Evolutionary conservation across 1,140 invertebrate species (phyloP).

Genomic region (Papilio machaon): DNA sequence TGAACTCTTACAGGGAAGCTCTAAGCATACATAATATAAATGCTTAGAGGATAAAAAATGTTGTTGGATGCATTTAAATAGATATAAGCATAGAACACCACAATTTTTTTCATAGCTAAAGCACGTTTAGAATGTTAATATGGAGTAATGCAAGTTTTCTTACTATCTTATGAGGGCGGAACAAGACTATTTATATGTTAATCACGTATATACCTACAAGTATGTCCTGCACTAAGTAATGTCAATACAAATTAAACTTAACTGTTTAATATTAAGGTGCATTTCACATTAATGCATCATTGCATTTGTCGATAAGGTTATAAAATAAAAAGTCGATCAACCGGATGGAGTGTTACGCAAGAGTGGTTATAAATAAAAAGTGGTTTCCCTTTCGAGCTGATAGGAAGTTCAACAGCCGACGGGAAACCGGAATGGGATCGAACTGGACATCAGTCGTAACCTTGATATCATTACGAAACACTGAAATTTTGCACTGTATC

Average conservation of each 20-base stretch:
- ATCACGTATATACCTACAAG: not conserved
- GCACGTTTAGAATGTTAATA: conserved; percentile 18
- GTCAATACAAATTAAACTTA: not conserved
- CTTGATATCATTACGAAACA: conserved; percentile 14
- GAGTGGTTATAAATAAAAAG: conserved; percentile 67
- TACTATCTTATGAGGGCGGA: conserved; percentile 13
- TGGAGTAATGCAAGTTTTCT: conserved; percentile 12
- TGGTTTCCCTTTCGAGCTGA: conserved; percentile 65
- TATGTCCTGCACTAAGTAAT: not conserved
- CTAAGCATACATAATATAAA: not conserved
- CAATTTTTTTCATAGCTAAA: conserved; percentile 13
- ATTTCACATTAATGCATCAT: not conserved
- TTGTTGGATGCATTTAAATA: conserved; percentile 10
- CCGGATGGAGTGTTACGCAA: conserved; percentile 68
- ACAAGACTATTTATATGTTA: conserved; percentile 24
- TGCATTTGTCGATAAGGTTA: conserved; percentile 26
- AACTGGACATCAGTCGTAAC: not conserved
- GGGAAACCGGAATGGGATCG: conserved; percentile 58
- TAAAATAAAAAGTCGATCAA: conserved; percentile 64
- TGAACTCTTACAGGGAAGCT: not conserved
- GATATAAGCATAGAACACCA: not conserved
- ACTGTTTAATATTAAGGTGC: not conserved
- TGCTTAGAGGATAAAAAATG: not conserved
- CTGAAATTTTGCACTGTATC: not conserved
- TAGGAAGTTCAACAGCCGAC: conserved; percentile 73